These are phyloP conservation scores for Potorous gilbertii DNA, from an alignment of 2,797 vertebrate genomes.

Conservation along the genomic window DNA sequence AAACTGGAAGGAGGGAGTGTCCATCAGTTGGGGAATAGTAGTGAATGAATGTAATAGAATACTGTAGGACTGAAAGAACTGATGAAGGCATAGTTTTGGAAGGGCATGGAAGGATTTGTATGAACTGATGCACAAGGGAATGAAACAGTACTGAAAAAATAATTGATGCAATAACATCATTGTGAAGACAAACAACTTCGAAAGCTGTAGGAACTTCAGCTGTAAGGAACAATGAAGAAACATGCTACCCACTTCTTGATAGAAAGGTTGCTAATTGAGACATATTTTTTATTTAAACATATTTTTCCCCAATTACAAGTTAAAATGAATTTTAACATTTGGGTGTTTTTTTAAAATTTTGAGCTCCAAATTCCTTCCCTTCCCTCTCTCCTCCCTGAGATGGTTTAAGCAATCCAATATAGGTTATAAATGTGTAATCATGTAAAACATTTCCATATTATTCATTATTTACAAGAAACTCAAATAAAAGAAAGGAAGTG, in stretches of 20 bases:
- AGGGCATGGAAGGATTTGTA: neutral
- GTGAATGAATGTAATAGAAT: neutral
- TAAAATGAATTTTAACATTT: neutral
- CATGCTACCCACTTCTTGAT: neutral
- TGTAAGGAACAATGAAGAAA: neutral
- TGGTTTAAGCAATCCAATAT: too few relatives aligned
- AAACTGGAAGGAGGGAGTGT: neutral
- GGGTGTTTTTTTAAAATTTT: too few relatives aligned
- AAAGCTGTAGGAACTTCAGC: neutral
- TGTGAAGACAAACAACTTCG: neutral
- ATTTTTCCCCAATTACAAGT: neutral
- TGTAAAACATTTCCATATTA: neutral
- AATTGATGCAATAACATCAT: neutral
- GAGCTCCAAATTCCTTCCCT: neutral
- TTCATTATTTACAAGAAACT: too few relatives aligned
- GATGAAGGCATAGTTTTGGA: neutral
- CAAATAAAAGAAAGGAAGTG: neutral
- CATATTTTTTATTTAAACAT: neutral
- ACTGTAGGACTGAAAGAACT: neutral
- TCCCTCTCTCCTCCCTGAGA: neutral
- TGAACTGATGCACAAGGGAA: neutral
- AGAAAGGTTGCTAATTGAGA: neutral
- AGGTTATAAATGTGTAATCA: neutral
- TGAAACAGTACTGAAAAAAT: neutral
- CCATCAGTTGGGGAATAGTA: neutral